These are phyloP conservation scores for Diuraphis noxia DNA, from an alignment of 1,140 invertebrate species.

Conservation along the genomic window DNA sequence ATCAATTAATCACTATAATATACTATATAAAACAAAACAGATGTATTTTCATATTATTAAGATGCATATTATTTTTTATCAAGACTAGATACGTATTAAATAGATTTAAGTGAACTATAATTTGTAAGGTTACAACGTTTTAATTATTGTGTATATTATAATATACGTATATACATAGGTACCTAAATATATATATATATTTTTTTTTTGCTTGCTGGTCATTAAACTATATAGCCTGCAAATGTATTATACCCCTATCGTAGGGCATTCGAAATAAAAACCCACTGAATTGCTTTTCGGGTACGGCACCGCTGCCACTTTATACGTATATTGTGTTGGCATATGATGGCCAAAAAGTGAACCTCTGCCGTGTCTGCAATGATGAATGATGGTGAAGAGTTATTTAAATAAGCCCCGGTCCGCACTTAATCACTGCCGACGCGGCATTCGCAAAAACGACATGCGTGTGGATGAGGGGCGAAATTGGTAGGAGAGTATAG, in stretches of 20 bases:
- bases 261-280: neutral
- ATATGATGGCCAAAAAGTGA: constrained; percentile 42
- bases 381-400: constrained; percentile 47
- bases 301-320: neutral
- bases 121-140: neutral
- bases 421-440: constrained; percentile 44
- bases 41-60: neutral
- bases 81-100: neutral
- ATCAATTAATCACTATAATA: neutral
- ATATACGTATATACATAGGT: neutral
- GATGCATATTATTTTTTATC: neutral
- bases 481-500: neutral
- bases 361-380: neutral
- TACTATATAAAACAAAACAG: neutral
- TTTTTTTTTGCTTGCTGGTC: neutral
- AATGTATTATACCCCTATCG: neutral
- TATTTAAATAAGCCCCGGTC: constrained; percentile 27
- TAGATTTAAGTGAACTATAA: neutral
- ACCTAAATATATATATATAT: neutral
- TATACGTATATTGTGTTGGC: neutral
- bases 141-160: neutral
- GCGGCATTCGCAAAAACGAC: neutral
- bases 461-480: neutral
- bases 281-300: neutral
- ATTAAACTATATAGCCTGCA: neutral